A percentile compares a stretch with the other conserved stretches of the same genome.
Conservation (phyloP, 2,113 vertebrate genomes). For the Hemibates koningsi region DNA sequence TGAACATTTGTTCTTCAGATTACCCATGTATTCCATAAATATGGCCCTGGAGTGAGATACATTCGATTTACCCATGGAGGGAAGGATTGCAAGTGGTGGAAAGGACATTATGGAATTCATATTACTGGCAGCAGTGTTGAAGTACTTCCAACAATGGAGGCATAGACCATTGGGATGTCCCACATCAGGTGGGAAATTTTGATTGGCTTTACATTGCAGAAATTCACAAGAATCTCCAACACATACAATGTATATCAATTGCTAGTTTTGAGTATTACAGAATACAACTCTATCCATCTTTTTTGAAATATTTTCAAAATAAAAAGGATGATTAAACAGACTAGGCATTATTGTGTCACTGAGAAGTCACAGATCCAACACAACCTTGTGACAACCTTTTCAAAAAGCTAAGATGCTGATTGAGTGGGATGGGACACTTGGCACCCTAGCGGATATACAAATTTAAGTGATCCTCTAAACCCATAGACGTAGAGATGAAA, state of each 20-base stretch:
- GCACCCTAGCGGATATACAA: neutral
- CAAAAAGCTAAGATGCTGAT: neutral
- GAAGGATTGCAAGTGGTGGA: constrained; percentile 81
- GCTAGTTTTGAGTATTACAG: neutral
- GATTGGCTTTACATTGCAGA: no score
- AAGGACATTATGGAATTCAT: constrained; percentile 83
- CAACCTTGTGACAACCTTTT: no score
- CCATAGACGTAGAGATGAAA: neutral
- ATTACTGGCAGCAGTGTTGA: constrained; percentile 84
- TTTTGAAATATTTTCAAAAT: no score
- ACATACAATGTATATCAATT: no score
- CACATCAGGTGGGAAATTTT: no score
- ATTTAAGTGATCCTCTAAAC: neutral
- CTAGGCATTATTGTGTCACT: neutral
- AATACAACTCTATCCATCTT: neutral
- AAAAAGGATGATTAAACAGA: no score
- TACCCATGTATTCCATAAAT: constrained; percentile 81
- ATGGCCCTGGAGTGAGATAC: constrained; percentile 80
- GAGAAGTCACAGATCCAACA: neutral
- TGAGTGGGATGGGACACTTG: no score
- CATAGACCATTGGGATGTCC: neutral
- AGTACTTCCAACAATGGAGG: constrained; percentile 51
- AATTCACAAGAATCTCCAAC: no score
- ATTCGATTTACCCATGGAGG: constrained; percentile 83
- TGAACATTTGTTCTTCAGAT: constrained; percentile 65